Percentiles rank a stretch among this genome's conserved stretches.
These are phyloP conservation scores for Hydractinia echinata DNA, from an alignment of 30 jellyfish, hydroid and myxozoan species.

Conservation along the genomic window DNA sequence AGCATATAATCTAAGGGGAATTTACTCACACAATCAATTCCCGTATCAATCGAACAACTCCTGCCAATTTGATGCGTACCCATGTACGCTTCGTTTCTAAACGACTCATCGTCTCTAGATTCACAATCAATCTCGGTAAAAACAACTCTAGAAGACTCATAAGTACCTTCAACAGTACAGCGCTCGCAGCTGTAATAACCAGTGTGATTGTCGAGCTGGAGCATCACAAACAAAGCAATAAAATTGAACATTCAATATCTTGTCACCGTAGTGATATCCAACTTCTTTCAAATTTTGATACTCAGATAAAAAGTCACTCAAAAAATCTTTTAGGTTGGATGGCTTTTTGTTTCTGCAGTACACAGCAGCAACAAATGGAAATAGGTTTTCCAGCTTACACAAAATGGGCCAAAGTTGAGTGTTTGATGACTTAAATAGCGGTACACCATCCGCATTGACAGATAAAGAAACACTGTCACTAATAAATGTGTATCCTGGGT, in stretches of 20 bases:
- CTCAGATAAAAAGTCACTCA: slow-evolving; percentile 21
- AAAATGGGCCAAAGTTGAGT: too few relatives aligned
- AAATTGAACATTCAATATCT: not conserved
- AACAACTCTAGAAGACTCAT: not conserved
- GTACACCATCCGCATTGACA: slow-evolving; percentile 28
- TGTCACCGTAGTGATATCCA: slow-evolving; percentile 9
- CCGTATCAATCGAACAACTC: slow-evolving; percentile 7
- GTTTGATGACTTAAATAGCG: slow-evolving; percentile 23
- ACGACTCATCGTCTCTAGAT: slow-evolving; percentile 4
- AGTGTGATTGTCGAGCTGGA: slow-evolving; percentile 33
- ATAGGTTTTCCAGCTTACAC: not conserved
- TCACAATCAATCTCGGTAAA: not conserved
- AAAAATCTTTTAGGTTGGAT: slow-evolving; percentile 10
- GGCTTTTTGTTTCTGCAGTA: slow-evolving; percentile 30
- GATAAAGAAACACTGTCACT: not conserved
- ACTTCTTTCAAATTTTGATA: not conserved
- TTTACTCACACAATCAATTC: too few relatives aligned
- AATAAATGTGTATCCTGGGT: slow-evolving; percentile 3
- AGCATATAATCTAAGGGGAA: slow-evolving; percentile 43
- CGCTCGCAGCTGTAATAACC: slow-evolving; percentile 14
- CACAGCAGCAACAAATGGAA: slow-evolving; percentile 22
- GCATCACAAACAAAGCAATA: slow-evolving; percentile 37
- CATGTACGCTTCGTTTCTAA: slow-evolving; percentile 10
- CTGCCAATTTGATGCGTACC: slow-evolving; percentile 19
- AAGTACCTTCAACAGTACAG: slow-evolving; percentile 15